Evolutionary conservation across 2,113 vertebrate genomes (phyloP).

Genomic region (Microtus ochrogaster): DNA sequence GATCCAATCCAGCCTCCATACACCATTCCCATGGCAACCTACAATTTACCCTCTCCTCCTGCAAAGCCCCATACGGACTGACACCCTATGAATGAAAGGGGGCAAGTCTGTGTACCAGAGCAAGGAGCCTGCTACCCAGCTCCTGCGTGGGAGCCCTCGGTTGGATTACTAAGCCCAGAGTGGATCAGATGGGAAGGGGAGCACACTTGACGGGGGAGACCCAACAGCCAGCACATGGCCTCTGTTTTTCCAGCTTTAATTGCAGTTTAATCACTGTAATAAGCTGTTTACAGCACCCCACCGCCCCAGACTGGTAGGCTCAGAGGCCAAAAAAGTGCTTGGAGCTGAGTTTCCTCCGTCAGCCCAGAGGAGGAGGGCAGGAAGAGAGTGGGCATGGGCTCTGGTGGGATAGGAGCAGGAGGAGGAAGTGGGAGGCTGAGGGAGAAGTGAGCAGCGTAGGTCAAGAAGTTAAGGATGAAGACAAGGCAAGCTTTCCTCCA

Average conservation of each 20-base stretch:
- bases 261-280: slow-evolving; percentile 77
- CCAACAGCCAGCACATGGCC: slow-evolving; percentile 63
- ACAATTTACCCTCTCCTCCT: too few species aligned
- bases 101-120: background rate
- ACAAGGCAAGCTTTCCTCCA: background rate
- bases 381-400: background rate
- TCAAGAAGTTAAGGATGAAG: background rate
- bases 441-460: background rate
- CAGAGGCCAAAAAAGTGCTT: slow-evolving; percentile 74
- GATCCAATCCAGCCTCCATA: background rate
- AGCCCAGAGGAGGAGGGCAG: background rate
- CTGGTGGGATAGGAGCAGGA: background rate
- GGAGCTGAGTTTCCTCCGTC: slow-evolving; percentile 65
- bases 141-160: background rate
- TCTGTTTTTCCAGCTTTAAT: slow-evolving; percentile 77
- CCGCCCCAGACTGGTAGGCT: slow-evolving; percentile 67
- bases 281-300: slow-evolving; percentile 79
- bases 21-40: background rate
- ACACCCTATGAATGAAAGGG: too few species aligned
- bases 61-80: too few species aligned
- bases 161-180: slow-evolving; percentile 22
- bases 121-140: background rate
- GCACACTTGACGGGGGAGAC: background rate
- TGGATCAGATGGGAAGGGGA: background rate
- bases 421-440: background rate